These are phyloP conservation scores for Microtus montanus DNA, from an alignment of 2,113 vertebrate genomes.

Conservation along the genomic window DNA sequence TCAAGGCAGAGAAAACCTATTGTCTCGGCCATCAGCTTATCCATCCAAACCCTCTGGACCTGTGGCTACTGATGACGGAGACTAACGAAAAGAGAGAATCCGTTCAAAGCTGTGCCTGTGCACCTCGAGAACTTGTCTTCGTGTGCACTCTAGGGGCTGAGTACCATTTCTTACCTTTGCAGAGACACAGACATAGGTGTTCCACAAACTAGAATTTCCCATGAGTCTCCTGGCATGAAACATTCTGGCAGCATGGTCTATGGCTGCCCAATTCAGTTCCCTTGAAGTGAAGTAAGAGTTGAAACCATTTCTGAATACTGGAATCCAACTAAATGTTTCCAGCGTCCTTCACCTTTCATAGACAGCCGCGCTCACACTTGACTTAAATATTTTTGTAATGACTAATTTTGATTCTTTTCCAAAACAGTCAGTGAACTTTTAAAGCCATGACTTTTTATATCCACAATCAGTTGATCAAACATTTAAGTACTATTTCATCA, in stretches of 20 bases:
- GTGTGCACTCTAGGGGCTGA: background rate
- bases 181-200: background rate
- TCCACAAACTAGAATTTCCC: background rate
- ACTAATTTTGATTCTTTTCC: conserved; percentile 34
- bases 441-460: conserved; percentile 23
- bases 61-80: background rate
- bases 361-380: background rate
- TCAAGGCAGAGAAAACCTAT: background rate
- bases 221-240: background rate
- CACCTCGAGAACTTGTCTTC: background rate
- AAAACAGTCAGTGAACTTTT: conserved; percentile 39
- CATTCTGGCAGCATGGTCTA: background rate
- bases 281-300: conserved; percentile 11
- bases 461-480: conserved; percentile 31
- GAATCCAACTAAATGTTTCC: background rate
- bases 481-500: background rate
- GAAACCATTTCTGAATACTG: background rate
- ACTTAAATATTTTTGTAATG: conserved; percentile 9
- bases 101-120: background rate
- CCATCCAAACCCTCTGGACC: background rate
- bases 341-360: background rate
- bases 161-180: background rate
- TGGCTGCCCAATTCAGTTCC: background rate
- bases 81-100: background rate
- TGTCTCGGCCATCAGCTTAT: background rate